Base-by-base conservation (phyloP, 2,113 vertebrate genomes). In the Mesembrinibis cayennensis region DNA sequence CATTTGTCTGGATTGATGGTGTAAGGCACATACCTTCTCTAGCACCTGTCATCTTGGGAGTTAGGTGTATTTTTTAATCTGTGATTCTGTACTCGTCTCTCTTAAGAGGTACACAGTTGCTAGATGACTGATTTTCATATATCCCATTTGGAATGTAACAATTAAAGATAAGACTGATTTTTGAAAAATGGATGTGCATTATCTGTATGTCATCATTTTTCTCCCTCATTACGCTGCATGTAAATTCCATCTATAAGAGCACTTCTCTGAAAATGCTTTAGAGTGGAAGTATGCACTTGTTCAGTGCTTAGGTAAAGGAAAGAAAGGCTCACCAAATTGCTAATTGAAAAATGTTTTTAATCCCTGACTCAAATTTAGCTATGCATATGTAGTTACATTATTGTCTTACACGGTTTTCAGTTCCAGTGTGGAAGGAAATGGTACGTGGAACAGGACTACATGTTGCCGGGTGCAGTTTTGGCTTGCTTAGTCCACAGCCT, bases 141-240 rank as follows among this genome's bases (percentile, higher is more conserved):
- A 93, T 95, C 92, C 74, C 89, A 94, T 98, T 97, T 97, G 97
- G 95, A 98, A 97, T 98, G 97, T 96, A 98, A 97, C 59, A 97
- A 97, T 98, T 97, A 98, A 98, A 97, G 91, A 93, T 91, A 63
- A 97, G 91, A 50, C 80, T 96, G 95, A 94, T 98, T 98, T 98
- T 98, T 94, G 95, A 97, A 98, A 97, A 91, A 90, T 18, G 16
- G 77, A 82, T 76, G 21, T 67, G 69, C 20, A 20, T 63, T 94
- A 84, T 91, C 44, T 87, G 13, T 82, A 83, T 92, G 80, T 94
- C 63, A 30, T 95, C 12, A 70, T 93, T 97, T 91, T 90, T 30
- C 61, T 90, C 23, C 34, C 18, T 95, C 34, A 16, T 85, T 80
- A 49, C 56, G 15, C 44, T 65, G 55, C 59, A 18, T 80, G 63